A percentile compares a stretch with the other conserved stretches of the same genome.
These are phyloP conservation scores for Melanostoma mellinum DNA, from an alignment of 2,888 invertebrate species.

Conservation along the genomic window DNA sequence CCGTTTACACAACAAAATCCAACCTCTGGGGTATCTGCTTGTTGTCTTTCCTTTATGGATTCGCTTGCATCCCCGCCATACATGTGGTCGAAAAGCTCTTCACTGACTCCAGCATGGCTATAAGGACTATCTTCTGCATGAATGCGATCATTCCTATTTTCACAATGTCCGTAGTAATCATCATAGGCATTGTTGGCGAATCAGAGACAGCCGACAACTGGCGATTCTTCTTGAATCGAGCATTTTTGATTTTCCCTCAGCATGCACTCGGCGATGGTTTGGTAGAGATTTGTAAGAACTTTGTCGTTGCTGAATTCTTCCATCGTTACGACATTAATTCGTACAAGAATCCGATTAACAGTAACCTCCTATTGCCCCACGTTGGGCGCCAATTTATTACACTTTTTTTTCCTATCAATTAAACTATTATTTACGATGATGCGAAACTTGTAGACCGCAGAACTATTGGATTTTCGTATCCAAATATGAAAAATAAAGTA, in stretches of 20 bases:
- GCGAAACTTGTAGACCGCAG: too few species aligned
- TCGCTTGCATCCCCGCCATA: slow-evolving; percentile 81
- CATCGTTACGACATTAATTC: slow-evolving; percentile 87
- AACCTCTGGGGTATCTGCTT: slow-evolving; percentile 88
- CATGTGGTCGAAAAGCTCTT: slow-evolving; percentile 90
- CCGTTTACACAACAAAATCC: slow-evolving; percentile 89
- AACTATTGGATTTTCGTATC: too few species aligned
- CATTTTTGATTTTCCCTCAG: slow-evolving; percentile 92
- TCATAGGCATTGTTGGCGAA: slow-evolving; percentile 88
- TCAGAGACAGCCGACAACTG: slow-evolving; percentile 84
- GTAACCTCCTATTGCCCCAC: slow-evolving; percentile 87
- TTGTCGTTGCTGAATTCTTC: slow-evolving; percentile 83
- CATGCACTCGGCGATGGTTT: slow-evolving; percentile 93
- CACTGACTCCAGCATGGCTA: slow-evolving; percentile 90
- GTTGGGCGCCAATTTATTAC: too few species aligned
- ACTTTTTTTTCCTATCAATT: too few species aligned
- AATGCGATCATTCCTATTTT: slow-evolving; percentile 91
- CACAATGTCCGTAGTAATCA: slow-evolving; percentile 88
- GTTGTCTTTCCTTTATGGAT: slow-evolving; percentile 87
- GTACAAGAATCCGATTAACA: slow-evolving; percentile 85
- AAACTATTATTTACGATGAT: too few species aligned
- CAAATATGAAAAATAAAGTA: too few species aligned
- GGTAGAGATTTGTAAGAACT: slow-evolving; percentile 89
- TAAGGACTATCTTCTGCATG: slow-evolving; percentile 90
- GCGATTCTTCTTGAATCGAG: slow-evolving; percentile 87